Percentiles rank a stretch among this genome's conserved stretches.
Conservation (phyloP, 2,888 invertebrate species). For the Balanococcus diminutus region DNA sequence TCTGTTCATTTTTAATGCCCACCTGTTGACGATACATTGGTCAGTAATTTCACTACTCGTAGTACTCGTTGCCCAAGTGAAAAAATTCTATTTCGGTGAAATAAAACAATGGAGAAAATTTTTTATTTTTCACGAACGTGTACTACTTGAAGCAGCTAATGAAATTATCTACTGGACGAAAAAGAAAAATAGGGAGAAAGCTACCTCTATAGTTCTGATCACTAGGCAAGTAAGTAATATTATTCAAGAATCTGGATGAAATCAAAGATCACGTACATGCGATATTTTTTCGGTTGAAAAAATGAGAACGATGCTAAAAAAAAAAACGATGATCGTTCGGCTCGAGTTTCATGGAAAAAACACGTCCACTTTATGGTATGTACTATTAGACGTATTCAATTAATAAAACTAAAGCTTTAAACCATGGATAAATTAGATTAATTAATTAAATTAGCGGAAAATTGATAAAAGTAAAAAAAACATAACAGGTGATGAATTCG, state of each 20-base stretch:
- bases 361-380: neutral
- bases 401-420: slow-evolving; percentile 6
- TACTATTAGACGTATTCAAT: no score
- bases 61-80: neutral
- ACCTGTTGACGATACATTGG: slow-evolving; percentile 28
- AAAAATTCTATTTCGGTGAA: neutral
- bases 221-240: neutral
- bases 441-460: slow-evolving; percentile 21
- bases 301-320: slow-evolving; percentile 1
- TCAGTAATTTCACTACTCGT: no score
- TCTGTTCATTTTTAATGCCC: neutral
- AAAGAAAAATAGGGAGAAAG: neutral
- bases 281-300: no score
- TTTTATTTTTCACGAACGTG: neutral
- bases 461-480: neutral
- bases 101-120: neutral
- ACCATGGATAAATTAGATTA: no score
- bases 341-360: neutral
- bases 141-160: slow-evolving; percentile 34
- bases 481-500: slow-evolving; percentile 29
- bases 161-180: neutral
- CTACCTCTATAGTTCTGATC: neutral
- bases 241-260: neutral
- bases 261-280: slow-evolving; percentile 33
- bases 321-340: neutral